Evolutionary conservation across 2,113 vertebrate species (phyloP).

Genomic region (Oreochromis niloticus): DNA sequence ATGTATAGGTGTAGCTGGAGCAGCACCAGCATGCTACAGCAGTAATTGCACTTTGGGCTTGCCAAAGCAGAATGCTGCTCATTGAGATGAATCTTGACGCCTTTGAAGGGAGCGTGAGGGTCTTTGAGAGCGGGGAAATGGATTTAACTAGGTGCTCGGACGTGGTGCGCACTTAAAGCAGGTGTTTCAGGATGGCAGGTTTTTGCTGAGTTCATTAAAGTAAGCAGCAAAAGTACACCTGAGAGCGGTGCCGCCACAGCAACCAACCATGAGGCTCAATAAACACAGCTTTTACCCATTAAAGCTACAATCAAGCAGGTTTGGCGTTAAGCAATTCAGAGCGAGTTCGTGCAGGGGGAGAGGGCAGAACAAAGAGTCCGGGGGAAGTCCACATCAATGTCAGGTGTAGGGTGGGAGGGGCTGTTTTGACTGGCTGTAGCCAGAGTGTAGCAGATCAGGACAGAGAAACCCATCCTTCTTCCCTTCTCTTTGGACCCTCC

Average conservation of each 20-base stretch:
- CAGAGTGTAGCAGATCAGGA: background rate
- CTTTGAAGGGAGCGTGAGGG: slow-evolving; percentile 62
- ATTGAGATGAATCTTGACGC: slow-evolving; percentile 64
- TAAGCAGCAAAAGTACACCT: slow-evolving; percentile 47
- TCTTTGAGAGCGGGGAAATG: slow-evolving; percentile 59
- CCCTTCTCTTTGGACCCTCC: background rate
- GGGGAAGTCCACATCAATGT: background rate
- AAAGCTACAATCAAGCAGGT: slow-evolving; percentile 28
- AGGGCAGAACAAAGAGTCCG: background rate
- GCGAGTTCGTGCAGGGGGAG: slow-evolving; percentile 5
- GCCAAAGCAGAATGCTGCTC: slow-evolving; percentile 70
- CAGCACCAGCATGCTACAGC: slow-evolving; percentile 40
- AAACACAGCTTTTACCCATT: slow-evolving; percentile 46
- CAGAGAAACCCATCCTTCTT: background rate
- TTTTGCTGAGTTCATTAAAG: slow-evolving; percentile 60
- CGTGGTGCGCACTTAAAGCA: slow-evolving; percentile 48
- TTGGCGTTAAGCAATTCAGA: slow-evolving; percentile 18
- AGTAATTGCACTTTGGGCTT: slow-evolving; percentile 60
- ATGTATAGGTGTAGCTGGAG: slow-evolving; percentile 58
- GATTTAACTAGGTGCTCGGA: slow-evolving; percentile 58
- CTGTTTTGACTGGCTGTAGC: background rate
- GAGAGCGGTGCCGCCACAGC: slow-evolving; percentile 25
- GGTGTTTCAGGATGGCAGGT: slow-evolving; percentile 34
- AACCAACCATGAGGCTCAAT: slow-evolving; percentile 36
- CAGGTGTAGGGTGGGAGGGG: background rate